Conservation (phyloP, 2,113 vertebrate genomes). For the Sinosuthora webbiana region DNA sequence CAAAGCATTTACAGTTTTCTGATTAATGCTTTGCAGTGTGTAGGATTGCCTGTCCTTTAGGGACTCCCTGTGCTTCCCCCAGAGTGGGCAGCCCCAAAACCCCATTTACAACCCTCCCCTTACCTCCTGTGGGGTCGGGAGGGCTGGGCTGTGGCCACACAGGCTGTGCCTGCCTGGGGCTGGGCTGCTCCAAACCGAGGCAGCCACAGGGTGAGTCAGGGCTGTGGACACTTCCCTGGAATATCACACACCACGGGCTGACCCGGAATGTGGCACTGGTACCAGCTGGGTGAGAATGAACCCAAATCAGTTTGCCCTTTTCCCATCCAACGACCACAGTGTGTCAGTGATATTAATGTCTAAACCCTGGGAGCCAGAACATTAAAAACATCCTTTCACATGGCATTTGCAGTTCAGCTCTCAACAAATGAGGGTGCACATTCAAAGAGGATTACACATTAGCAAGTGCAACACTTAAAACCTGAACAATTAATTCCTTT, state of each 20-base stretch:
- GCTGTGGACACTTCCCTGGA: neutral
- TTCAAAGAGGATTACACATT: conserved; percentile 20
- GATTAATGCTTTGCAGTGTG: neutral
- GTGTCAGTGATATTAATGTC: neutral
- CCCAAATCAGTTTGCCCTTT: neutral
- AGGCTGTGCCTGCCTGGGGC: neutral
- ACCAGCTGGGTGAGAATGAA: neutral
- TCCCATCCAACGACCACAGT: neutral
- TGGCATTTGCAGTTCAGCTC: conserved; percentile 26
- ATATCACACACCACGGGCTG: neutral
- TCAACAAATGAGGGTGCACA: neutral
- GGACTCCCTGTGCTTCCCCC: neutral
- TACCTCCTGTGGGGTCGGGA: too few relatives aligned
- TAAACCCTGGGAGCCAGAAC: neutral
- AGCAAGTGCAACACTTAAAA: conserved; percentile 24
- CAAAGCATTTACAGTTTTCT: neutral
- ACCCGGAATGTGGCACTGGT: neutral
- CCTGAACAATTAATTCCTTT: conserved; percentile 49
- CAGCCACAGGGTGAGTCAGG: neutral
- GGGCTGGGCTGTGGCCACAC: neutral
- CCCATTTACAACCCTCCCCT: too few relatives aligned
- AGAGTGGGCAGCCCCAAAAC: neutral
- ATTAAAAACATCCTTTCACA: neutral
- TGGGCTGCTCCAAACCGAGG: neutral
- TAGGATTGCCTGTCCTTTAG: neutral